Percentiles rank a stretch among this genome's conserved stretches.
Conservation (phyloP, 2,113 vertebrate species). For the Rattus rattus region DNA sequence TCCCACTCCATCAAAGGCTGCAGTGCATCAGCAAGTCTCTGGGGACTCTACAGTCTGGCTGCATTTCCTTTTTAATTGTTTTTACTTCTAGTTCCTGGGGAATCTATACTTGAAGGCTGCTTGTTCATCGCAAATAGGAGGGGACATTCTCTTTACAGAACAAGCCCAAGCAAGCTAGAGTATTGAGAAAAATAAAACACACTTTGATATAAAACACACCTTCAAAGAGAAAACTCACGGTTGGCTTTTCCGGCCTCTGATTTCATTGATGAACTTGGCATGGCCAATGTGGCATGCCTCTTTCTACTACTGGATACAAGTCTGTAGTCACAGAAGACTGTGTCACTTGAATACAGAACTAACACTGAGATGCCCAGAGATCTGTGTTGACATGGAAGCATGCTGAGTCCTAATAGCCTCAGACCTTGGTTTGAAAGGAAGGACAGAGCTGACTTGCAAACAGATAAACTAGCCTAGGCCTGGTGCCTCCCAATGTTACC, state of each 20-base stretch:
- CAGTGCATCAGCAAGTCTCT: neutral
- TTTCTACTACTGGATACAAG: neutral
- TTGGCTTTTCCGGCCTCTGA: neutral
- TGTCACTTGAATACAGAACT: neutral
- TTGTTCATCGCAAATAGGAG: neutral
- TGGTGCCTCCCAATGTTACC: neutral
- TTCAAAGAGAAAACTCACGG: neutral
- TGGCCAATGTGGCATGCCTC: neutral
- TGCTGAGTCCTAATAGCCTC: neutral
- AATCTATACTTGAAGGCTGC: neutral
- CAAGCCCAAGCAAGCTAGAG: neutral
- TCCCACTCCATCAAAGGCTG: neutral
- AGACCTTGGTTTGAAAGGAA: neutral
- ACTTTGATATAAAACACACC: neutral
- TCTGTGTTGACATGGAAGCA: neutral
- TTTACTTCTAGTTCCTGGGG: neutral
- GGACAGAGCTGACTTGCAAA: neutral
- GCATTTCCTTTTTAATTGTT: neutral
- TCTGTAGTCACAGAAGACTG: neutral
- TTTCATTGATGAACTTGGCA: neutral
- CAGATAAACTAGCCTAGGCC: no score
- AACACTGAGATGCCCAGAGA: neutral
- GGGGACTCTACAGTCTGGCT: neutral
- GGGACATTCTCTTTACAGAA: neutral
- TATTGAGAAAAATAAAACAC: neutral